These are phyloP conservation scores for Folsomia candida DNA, from an alignment of 2,888 invertebrate species.

Conservation along the genomic window DNA sequence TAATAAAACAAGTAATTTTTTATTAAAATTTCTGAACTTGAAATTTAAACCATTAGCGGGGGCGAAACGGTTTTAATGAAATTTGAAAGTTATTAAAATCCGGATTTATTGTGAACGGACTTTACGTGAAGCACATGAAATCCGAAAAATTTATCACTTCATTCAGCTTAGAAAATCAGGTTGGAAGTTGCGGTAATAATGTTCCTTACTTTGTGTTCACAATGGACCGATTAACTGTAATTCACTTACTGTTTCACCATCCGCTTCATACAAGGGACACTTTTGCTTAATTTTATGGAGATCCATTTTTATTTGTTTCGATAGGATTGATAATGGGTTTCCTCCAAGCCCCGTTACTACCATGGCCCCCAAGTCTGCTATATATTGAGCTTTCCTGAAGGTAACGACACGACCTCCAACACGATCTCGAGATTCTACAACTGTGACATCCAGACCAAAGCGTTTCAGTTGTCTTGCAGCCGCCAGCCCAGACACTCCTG, in stretches of 20 bases:
- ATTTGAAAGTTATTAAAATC: too few relatives aligned
- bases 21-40: too few relatives aligned
- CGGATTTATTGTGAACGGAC: too few relatives aligned
- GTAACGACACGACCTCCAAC: constrained; percentile 97
- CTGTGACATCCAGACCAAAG: constrained; percentile 92
- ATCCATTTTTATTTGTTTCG: constrained; percentile 95
- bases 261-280: constrained; percentile 94
- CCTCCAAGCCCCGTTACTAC: constrained; percentile 95
- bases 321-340: constrained; percentile 91
- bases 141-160: too few relatives aligned
- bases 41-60: too few relatives aligned
- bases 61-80: too few relatives aligned
- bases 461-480: constrained; percentile 92
- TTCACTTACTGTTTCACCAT: constrained; percentile 79
- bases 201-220: too few relatives aligned
- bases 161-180: too few relatives aligned
- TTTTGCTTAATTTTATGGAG: constrained; percentile 90
- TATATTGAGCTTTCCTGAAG: constrained; percentile 82
- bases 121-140: too few relatives aligned
- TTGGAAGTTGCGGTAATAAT: too few relatives aligned
- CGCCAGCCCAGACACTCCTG: constrained; percentile 89
- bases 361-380: constrained; percentile 85
- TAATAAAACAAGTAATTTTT: too few relatives aligned
- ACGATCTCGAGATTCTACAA: constrained; percentile 69
- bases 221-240: too few relatives aligned